phyloP scores from a whole-genome alignment of 2,797 vertebrate species.

The Enoplosus armatus region DNA sequence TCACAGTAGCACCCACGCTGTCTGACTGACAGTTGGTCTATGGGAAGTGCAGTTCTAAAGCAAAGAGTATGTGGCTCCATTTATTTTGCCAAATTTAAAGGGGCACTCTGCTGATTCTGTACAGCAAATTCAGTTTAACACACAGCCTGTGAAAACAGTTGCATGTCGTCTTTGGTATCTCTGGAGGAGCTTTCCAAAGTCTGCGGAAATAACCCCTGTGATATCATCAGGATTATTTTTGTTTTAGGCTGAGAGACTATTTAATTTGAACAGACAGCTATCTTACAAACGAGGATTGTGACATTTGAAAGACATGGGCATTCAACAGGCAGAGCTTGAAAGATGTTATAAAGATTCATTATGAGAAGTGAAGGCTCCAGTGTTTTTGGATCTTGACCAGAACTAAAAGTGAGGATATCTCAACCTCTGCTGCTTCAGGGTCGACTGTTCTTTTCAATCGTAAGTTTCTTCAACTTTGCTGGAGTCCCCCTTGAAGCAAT shows the following conservation, averaged over 20 bases:
- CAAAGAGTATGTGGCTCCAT: neutral
- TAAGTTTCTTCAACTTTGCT: neutral
- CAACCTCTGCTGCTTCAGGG: neutral
- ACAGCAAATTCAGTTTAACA: neutral
- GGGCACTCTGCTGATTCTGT: neutral
- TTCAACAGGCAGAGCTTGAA: neutral
- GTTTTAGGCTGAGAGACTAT: neutral
- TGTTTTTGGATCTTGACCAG: neutral
- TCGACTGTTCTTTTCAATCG: neutral
- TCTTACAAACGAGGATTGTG: neutral
- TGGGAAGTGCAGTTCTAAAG: neutral
- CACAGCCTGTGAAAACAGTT: neutral
- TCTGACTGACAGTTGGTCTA: too few relatives aligned
- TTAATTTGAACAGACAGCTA: neutral
- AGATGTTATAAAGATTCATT: neutral
- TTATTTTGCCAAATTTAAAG: neutral
- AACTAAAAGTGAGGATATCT: neutral
- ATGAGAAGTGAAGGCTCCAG: neutral
- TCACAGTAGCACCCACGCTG: neutral
- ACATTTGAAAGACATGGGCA: neutral
- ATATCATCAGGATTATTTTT: slow-evolving; percentile 1
- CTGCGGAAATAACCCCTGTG: neutral
- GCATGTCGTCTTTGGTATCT: neutral
- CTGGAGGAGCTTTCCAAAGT: neutral
- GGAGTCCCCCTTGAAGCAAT: neutral